Evolutionary conservation across 2,113 vertebrate species (phyloP).

Genomic region (Urocynchramus pylzowi): DNA sequence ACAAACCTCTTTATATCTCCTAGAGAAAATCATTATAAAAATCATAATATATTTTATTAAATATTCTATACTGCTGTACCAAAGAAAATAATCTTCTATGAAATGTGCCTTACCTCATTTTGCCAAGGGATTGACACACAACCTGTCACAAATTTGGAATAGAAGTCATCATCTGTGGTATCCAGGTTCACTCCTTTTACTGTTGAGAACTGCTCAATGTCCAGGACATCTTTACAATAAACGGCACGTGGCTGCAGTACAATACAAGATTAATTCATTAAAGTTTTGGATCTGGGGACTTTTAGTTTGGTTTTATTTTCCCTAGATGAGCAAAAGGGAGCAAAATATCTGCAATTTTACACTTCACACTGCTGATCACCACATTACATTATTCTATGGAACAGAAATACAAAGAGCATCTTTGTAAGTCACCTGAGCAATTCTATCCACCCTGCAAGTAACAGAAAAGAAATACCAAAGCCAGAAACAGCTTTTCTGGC

Average conservation of each 20-base stretch:
- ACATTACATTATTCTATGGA: neutral
- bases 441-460: neutral
- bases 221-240: conserved; percentile 89
- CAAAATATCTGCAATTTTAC: neutral
- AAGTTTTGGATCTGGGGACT: neutral
- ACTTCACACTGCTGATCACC: neutral
- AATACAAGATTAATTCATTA: conserved; percentile 43
- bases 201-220: conserved; percentile 88
- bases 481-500: neutral
- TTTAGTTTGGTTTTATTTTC: neutral
- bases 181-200: conserved; percentile 91
- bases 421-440: neutral
- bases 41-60: neutral
- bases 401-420: neutral
- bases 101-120: conserved; percentile 83
- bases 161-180: conserved; percentile 83
- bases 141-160: conserved; percentile 88
- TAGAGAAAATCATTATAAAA: neutral
- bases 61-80: neutral
- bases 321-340: neutral
- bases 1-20: neutral
- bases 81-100: neutral
- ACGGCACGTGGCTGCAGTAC: conserved; percentile 83
- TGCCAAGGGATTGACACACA: conserved; percentile 95
- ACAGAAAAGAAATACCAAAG: neutral